These are phyloP conservation scores for Napeogenes sylphis DNA, from an alignment of 2,888 invertebrate species.

Conservation along the genomic window DNA sequence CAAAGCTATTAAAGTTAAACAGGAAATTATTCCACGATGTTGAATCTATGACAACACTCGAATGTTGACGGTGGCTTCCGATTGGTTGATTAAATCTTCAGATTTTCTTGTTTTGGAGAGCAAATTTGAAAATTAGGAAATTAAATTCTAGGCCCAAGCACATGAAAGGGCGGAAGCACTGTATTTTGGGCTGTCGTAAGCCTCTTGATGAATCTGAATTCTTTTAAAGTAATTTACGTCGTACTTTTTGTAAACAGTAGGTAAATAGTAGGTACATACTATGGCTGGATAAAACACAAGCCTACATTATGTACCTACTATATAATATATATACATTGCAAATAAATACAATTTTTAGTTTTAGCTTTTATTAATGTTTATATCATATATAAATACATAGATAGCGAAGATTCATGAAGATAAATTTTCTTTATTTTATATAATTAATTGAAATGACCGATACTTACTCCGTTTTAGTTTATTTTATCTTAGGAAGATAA, in stretches of 20 bases:
- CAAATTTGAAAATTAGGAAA: slow-evolving; percentile 72
- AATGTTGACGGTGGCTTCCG: slow-evolving; percentile 66
- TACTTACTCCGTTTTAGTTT: too few relatives aligned
- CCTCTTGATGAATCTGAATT: not conserved
- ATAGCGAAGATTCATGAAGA: too few relatives aligned
- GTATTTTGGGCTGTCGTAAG: slow-evolving; percentile 14
- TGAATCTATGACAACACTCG: slow-evolving; percentile 54
- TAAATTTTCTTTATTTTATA: too few relatives aligned
- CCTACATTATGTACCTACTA: too few relatives aligned
- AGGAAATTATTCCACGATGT: slow-evolving; percentile 70
- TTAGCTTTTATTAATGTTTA: too few relatives aligned
- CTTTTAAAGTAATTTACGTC: not conserved
- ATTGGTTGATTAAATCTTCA: slow-evolving; percentile 69
- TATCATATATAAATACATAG: too few relatives aligned
- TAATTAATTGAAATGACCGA: too few relatives aligned
- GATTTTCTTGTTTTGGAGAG: slow-evolving; percentile 58
- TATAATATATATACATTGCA: too few relatives aligned
- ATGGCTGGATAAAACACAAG: too few relatives aligned
- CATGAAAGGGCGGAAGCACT: slow-evolving; percentile 62
- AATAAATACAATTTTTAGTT: too few relatives aligned
- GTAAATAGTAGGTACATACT: too few relatives aligned
- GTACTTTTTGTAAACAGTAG: not conserved
- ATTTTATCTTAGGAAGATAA: too few relatives aligned
- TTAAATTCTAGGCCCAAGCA: slow-evolving; percentile 59
- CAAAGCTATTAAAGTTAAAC: slow-evolving; percentile 66